phyloP scores from a whole-genome alignment of 2,113 vertebrate genomes.

The Amia ocellicauda region DNA sequence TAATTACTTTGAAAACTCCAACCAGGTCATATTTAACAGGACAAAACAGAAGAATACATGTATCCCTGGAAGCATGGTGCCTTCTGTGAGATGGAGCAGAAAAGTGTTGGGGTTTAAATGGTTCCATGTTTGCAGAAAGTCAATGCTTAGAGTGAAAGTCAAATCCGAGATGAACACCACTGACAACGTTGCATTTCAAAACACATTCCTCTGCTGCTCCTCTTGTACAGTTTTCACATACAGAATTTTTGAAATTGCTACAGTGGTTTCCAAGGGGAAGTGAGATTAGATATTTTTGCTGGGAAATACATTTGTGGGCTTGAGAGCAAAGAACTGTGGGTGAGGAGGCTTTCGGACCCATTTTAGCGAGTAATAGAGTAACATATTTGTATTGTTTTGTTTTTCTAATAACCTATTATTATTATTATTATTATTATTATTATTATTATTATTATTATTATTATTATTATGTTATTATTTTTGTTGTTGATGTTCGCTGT shows the following conservation, averaged over 20 bases:
- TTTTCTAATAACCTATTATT: constrained; percentile 69
- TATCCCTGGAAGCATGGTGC: no score
- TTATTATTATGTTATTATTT: no score
- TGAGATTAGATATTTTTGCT: constrained; percentile 47
- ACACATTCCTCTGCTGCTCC: constrained; percentile 70
- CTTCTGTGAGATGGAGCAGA: no score
- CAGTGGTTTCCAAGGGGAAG: constrained; percentile 43
- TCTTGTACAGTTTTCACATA: constrained; percentile 61
- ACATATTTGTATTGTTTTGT: constrained; percentile 52
- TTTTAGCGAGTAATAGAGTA: constrained; percentile 58
- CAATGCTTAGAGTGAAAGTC: no score
- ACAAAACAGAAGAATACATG: no score
- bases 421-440: constrained; percentile 58
- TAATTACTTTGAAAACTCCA: no score
- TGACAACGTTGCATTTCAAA: no score
- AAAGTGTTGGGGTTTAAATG: no score
- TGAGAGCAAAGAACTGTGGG: constrained; percentile 52
- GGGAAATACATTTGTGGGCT: constrained; percentile 49
- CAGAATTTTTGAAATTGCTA: constrained; percentile 59
- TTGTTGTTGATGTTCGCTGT: no score
- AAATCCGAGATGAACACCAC: no score
- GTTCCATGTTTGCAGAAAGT: no score
- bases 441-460: constrained; percentile 56
- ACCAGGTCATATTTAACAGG: no score
- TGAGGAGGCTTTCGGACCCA: constrained; percentile 50